Evolutionary conservation across 2,888 invertebrate genomes (phyloP), one percentile per base, ranked within the genome.

Genomic region (Biston stratarius): DNA sequence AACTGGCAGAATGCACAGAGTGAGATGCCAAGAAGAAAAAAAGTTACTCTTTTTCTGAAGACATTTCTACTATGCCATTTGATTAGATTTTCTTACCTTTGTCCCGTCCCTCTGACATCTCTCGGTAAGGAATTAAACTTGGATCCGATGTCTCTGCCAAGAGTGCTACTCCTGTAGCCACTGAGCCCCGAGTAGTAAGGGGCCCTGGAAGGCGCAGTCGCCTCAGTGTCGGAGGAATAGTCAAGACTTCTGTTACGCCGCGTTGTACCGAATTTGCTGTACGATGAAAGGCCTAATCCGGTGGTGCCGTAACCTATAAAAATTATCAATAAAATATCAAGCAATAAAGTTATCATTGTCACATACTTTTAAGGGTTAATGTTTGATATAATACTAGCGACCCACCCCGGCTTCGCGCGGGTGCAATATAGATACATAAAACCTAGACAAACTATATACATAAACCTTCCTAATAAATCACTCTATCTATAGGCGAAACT

Each of bases 171-270:
- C 64, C 92, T 84, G 64, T 94, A 94, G 34, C 94, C 92, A 76
- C 92, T 92, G 48, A 94, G 82, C 12, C 93, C 95, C 77, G 96
- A 96, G 87, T 97, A 97, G 83, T 97, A 97, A 60, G 97, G 96
- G 74, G 94, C 86, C 70, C 96, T 94, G 12, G 97, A 96, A 7
- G 97, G 97, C 70, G 96, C 96, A 0, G 97, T 97, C n/a, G 97
- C 97, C 93, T 99, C 99, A 0, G 99, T 99, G 84, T 99, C 99
- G 58, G 99, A 99, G 34, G 98, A 98, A 88, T 98, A 98, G 90
- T 98, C 98, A 84, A 99, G 92, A 74, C 97, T 97, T 77, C 97
- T 94, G 79, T 97, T 96, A 73, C 98, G 95, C 79, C 97, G 95
- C 1, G 96, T 95, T 70, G 97, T 92, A 6, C 97, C 94, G 75